These are phyloP conservation scores for Typhlomys cinereus DNA, from an alignment of 2,113 vertebrate species.

Conservation along the genomic window DNA sequence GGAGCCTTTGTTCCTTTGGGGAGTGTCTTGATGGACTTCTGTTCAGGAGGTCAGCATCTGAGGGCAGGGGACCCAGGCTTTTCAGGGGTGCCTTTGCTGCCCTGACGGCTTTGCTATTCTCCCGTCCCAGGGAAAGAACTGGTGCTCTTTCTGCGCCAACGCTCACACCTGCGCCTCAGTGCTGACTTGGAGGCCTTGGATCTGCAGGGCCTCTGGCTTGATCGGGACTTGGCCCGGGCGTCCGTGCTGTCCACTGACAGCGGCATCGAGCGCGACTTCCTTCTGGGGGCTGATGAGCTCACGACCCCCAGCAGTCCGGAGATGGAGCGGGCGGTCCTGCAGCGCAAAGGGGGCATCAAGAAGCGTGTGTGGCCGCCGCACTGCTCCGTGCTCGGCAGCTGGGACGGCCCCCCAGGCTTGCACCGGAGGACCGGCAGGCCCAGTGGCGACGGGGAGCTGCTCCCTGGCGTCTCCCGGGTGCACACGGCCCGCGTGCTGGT, in stretches of 20 bases:
- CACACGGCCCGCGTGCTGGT: conserved; percentile 91
- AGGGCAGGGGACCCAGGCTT: neutral
- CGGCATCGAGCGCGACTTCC: conserved; percentile 93
- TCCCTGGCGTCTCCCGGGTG: conserved; percentile 84
- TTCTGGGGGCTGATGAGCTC: conserved; percentile 60
- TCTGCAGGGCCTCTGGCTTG: conserved; percentile 85
- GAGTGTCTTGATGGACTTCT: neutral
- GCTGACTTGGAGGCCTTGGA: conserved; percentile 86
- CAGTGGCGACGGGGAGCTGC: conserved; percentile 48
- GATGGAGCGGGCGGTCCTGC: conserved; percentile 83
- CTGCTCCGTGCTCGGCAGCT: conserved; percentile 85
- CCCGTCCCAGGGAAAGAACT: conserved; percentile 90
- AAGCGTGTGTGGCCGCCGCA: conserved; percentile 86
- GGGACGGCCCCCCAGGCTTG: conserved; percentile 76
- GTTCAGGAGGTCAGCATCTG: neutral
- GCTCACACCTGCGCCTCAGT: conserved; percentile 75
- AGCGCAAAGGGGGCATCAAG: conserved; percentile 90
- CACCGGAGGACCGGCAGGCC: conserved; percentile 84
- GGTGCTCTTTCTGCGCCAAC: conserved; percentile 87
- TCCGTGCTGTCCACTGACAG: conserved; percentile 95
- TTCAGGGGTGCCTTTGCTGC: fast-evolving
- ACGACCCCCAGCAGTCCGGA: conserved; percentile 26
- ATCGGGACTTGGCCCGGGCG: conserved; percentile 84
- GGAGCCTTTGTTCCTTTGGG: neutral
- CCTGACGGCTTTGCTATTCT: neutral